Percentiles rank a stretch among this genome's conserved stretches.
These are phyloP conservation scores for Chorisops tibialis DNA, from an alignment of 2,888 invertebrate species.

Conservation along the genomic window DNA sequence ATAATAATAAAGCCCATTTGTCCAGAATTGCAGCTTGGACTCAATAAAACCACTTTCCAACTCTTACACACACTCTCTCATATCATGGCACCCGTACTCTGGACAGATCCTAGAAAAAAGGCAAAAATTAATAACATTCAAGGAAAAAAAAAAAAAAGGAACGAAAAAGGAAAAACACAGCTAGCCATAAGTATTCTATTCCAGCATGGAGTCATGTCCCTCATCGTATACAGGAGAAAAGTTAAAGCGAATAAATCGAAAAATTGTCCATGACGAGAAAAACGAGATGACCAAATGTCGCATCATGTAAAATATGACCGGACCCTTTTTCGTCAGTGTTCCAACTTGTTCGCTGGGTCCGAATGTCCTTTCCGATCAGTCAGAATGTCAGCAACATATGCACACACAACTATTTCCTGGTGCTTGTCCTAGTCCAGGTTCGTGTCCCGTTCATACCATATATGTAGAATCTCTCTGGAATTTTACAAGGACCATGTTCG, in stretches of 20 bases:
- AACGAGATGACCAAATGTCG: constrained; percentile 32
- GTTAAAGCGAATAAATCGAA: not conserved
- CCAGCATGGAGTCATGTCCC: not conserved
- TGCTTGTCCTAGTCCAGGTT: too few relatives aligned
- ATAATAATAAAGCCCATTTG: constrained; percentile 28
- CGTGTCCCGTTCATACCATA: too few relatives aligned
- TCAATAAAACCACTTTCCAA: too few relatives aligned
- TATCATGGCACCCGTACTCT: too few relatives aligned
- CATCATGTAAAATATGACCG: constrained; percentile 31
- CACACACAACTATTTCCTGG: constrained; percentile 14
- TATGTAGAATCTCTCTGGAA: too few relatives aligned
- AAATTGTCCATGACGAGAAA: constrained; percentile 23
- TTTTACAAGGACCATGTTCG: too few relatives aligned
- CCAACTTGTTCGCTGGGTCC: constrained; percentile 9
- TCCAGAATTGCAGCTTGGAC: not conserved
- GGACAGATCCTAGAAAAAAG: too few relatives aligned
- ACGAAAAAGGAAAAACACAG: not conserved
- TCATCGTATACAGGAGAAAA: not conserved
- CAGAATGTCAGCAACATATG: constrained; percentile 31
- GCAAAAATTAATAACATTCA: too few relatives aligned
- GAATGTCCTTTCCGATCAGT: constrained; percentile 32
- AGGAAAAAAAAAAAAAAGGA: too few relatives aligned
- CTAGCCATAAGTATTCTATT: not conserved
- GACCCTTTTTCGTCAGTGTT: constrained; percentile 15
- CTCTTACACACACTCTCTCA: too few relatives aligned